A percentile compares a stretch with the other conserved stretches of the same genome.
These are phyloP conservation scores for Clarias macrocephalus DNA, from an alignment of 2,113 vertebrate species.

Conservation along the genomic window DNA sequence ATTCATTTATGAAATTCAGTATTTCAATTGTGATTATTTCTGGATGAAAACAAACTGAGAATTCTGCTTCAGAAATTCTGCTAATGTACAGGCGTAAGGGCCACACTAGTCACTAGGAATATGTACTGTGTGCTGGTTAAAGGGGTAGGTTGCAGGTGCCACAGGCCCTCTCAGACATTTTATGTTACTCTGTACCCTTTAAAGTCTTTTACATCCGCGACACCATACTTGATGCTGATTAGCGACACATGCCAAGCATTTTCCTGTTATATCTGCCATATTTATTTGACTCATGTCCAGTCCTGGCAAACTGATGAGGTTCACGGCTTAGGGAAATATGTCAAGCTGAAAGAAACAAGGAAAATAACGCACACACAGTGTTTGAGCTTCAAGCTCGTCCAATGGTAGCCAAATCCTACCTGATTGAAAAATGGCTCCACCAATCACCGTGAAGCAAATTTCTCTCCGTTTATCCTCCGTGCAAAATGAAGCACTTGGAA, in stretches of 20 bases:
- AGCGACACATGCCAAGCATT: conserved; percentile 15
- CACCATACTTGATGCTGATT: conserved; percentile 17
- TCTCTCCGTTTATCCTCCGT: neutral
- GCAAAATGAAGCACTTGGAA: conserved; percentile 33
- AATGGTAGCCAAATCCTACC: conserved; percentile 1
- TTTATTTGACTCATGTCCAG: conserved; percentile 3
- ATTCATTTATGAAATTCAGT: neutral
- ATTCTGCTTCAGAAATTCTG: conserved; percentile 19
- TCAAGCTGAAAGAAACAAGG: conserved; percentile 23
- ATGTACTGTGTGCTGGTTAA: conserved; percentile 29
- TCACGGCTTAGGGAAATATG: conserved; percentile 33
- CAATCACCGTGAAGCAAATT: conserved; percentile 18
- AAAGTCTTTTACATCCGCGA: neutral
- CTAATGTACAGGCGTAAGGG: conserved; percentile 17
- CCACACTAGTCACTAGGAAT: neutral
- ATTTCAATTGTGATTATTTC: neutral
- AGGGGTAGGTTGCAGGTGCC: conserved; percentile 28
- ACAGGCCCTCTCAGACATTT: neutral
- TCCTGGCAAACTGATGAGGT: conserved; percentile 27
- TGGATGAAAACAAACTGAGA: conserved; percentile 13
- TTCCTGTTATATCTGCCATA: conserved; percentile 5
- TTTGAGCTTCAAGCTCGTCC: conserved; percentile 14
- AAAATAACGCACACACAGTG: neutral
- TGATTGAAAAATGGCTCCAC: conserved; percentile 10
- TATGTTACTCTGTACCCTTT: conserved; percentile 17